Base-by-base conservation (phyloP, 2,113 vertebrate genomes). In the Piaya cayana region DNA sequence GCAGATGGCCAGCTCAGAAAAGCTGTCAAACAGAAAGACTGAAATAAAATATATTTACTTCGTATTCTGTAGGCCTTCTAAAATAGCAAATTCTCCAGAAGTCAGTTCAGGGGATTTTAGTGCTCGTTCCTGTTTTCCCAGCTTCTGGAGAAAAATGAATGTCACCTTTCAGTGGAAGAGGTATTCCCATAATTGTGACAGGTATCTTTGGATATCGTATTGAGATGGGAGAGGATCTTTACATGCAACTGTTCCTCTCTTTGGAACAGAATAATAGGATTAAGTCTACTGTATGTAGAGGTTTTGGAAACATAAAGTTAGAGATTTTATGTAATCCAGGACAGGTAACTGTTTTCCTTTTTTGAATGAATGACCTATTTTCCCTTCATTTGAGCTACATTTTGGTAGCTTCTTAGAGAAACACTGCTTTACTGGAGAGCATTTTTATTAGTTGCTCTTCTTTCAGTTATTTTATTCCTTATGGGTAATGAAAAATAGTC, bases 1-100 rank as follows among this genome's bases (percentile, higher is more conserved):
- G 90, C 91, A 96, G 93, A 93, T 96, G 85, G 82, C 88, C 90
- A 89, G 70, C 90, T 94, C 79, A 79, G 79, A 94, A 95, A 96
- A 92, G 78, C 90, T 94, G 95, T 94, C 69, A 96, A 49, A 91
- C 58, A 72, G 67, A 60, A 82, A 68, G 82, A 70, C 52, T 90
- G 30, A 93, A 95, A 93, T 70, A 81, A 84, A 95, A 93, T 29
- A 20, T 9, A 47, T 91, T 89, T 84, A 81, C 64, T 94, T 84
- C 22, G 15, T 70, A 23, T 93, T 90, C 60, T 71, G 23, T 60
- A 65, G 32, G 47, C 53, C 88, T 83, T 83, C 50, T 50, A 34
- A 75, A 50, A 29, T 20, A 10, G 25, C 49, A 15, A 4, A 37
- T 23, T n/a, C 22, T 69, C 49, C 12, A 29, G 6, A 67, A 89